Conservation (phyloP, 2,113 vertebrate genomes). For the Neoarius graeffei region DNA sequence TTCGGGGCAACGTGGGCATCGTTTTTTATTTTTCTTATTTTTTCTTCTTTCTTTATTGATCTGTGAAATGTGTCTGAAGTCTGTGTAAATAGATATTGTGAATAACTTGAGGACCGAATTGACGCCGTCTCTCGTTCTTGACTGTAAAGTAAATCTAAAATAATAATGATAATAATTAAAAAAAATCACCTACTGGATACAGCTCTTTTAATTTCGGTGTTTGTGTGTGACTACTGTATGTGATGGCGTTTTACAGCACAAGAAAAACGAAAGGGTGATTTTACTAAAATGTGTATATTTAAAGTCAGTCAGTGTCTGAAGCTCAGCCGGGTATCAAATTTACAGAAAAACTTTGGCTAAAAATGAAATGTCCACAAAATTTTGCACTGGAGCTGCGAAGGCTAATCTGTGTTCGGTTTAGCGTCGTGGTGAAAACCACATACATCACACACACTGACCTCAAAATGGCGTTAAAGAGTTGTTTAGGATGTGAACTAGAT, state of each 20-base stretch:
- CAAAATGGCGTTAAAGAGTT: background rate
- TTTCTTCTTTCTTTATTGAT: background rate
- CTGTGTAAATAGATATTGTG: conserved; percentile 54
- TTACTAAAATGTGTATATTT: conserved; percentile 38
- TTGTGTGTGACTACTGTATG: conserved; percentile 42
- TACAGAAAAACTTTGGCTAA: background rate
- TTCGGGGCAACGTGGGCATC: conserved; percentile 36
- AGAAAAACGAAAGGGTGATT: conserved; percentile 19
- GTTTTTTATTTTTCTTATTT: background rate
- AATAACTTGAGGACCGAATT: conserved; percentile 39
- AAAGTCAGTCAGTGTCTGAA: conserved; percentile 33
- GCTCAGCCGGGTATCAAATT: background rate
- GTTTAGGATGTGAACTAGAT: background rate
- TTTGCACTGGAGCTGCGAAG: background rate
- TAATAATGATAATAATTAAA: background rate
- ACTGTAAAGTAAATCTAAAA: conserved; percentile 23
- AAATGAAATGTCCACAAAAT: background rate
- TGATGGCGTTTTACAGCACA: conserved; percentile 25
- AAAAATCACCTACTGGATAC: conserved; percentile 18
- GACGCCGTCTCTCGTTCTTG: conserved; percentile 15
- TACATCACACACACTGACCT: background rate
- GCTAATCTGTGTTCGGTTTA: background rate
- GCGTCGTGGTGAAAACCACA: background rate
- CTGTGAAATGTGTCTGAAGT: conserved; percentile 53
- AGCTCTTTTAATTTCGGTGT: conserved; percentile 31